Percentiles rank a stretch among this genome's conserved stretches.
Evolutionary conservation across 2,113 vertebrate genomes (phyloP).

Genomic region (Mirza zaza): DNA sequence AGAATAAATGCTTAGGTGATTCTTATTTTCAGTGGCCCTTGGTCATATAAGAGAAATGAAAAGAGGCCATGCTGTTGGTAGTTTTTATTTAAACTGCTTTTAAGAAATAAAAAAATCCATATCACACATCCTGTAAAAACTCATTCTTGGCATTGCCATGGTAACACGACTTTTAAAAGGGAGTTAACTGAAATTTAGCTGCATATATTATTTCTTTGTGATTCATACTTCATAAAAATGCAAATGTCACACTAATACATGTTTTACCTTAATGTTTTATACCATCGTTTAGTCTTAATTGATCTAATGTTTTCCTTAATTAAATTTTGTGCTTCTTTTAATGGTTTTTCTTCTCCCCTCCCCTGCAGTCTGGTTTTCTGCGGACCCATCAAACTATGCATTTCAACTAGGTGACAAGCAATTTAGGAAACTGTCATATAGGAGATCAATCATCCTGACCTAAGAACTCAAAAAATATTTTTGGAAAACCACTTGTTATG

Average conservation of each 20-base stretch:
- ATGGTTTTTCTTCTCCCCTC: constrained; percentile 66
- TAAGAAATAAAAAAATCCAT: constrained; percentile 84
- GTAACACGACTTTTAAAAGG: constrained; percentile 88
- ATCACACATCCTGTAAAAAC: constrained; percentile 86
- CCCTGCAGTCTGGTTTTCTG: constrained; percentile 41
- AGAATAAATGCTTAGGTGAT: constrained; percentile 70
- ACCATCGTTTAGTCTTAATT: constrained; percentile 84
- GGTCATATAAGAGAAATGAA: constrained; percentile 83
- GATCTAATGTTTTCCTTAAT: constrained; percentile 85
- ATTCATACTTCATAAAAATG: constrained; percentile 90
- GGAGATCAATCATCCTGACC: constrained; percentile 81
- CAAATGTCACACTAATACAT: constrained; percentile 87
- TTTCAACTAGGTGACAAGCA: constrained; percentile 81
- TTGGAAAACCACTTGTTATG: constrained; percentile 74
- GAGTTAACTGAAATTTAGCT: constrained; percentile 87
- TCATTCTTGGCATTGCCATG: constrained; percentile 87
- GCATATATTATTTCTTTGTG: constrained; percentile 88
- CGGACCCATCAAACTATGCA: constrained; percentile 82
- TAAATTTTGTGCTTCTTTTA: constrained; percentile 83
- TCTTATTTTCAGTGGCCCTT: constrained; percentile 82
- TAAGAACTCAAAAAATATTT: constrained; percentile 81
- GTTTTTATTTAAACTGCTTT: constrained; percentile 86
- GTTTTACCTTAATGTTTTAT: constrained; percentile 88
- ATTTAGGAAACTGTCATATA: constrained; percentile 84
- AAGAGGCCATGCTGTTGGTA: constrained; percentile 80